phyloP scores from a whole-genome alignment of 2,113 vertebrate species.

The Pituophis catenifer region DNA sequence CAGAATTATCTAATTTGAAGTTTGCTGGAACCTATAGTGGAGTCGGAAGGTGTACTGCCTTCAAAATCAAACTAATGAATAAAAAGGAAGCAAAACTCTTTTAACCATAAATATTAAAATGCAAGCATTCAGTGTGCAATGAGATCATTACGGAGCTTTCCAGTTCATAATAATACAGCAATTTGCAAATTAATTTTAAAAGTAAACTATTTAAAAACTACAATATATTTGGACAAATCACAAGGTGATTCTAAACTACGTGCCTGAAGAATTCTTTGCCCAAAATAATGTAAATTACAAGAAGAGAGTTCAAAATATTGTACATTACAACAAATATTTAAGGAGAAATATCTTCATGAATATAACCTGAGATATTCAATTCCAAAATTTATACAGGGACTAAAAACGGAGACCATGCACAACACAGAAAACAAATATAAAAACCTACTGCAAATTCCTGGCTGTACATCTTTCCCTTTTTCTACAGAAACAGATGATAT shows the following conservation, averaged over 20 bases:
- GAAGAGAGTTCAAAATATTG: background rate
- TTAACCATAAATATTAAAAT: no score
- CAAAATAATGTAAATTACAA: background rate
- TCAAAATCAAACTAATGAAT: no score
- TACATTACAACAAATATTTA: background rate
- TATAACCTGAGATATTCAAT: background rate
- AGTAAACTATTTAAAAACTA: no score
- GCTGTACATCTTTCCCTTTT: background rate
- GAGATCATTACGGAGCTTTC: no score
- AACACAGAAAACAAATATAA: background rate
- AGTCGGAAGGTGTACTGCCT: no score
- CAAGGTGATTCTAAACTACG: no score
- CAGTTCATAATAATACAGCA: no score
- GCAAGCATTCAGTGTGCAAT: no score
- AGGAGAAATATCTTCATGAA: background rate
- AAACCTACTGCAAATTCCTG: background rate
- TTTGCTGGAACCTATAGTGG: background rate
- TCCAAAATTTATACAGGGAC: background rate
- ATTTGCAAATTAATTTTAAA: no score
- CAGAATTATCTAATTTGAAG: background rate
- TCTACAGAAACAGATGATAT: background rate
- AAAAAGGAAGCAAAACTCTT: no score
- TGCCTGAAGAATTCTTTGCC: background rate
- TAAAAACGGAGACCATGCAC: background rate
- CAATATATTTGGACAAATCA: no score